Percentiles rank a stretch among this genome's conserved stretches.
Conservation (phyloP, 2,888 invertebrate genomes). For the Amphipyra berbera region DNA sequence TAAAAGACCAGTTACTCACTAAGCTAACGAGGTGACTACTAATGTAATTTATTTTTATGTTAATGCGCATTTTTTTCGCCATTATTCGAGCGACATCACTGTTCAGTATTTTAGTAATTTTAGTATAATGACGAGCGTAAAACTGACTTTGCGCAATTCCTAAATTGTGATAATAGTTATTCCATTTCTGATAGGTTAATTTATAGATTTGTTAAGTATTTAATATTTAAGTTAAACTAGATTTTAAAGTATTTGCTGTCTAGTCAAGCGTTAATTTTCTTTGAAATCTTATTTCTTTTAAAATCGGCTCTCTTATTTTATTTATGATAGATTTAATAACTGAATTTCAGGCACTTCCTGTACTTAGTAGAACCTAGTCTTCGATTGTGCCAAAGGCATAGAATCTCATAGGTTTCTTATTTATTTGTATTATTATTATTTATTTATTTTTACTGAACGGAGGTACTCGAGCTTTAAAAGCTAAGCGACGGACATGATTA, state of each 20-base stretch:
- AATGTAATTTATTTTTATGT: slow-evolving; percentile 36
- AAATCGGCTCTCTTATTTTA: slow-evolving; percentile 72
- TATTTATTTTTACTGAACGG: slow-evolving; percentile 62
- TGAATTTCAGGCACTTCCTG: slow-evolving; percentile 51
- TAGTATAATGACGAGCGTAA: slow-evolving; percentile 66
- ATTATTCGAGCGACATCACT: slow-evolving; percentile 42
- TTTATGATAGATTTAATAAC: slow-evolving; percentile 42
- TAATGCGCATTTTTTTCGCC: slow-evolving; percentile 45
- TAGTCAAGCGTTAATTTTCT: slow-evolving; percentile 64
- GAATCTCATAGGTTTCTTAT: slow-evolving; percentile 79
- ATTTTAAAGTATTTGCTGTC: slow-evolving; percentile 66
- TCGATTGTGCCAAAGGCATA: slow-evolving; percentile 84
- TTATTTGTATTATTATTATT: slow-evolving; percentile 59
- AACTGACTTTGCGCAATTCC: slow-evolving; percentile 79
- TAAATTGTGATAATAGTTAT: slow-evolving; percentile 87
- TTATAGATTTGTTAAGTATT: slow-evolving; percentile 56
- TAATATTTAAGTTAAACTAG: slow-evolving; percentile 61
- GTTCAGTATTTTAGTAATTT: slow-evolving; percentile 53
- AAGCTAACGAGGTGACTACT: slow-evolving; percentile 27
- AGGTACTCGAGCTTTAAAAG: slow-evolving; percentile 78
- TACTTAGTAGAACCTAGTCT: slow-evolving; percentile 73
- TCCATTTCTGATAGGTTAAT: slow-evolving; percentile 69
- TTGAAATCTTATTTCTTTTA: slow-evolving; percentile 52
- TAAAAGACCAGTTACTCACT: slow-evolving; percentile 15
- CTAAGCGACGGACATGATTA: slow-evolving; percentile 79